Base-by-base conservation (phyloP, 92 coral and sea anemone species). In the Epizoanthus fatuus region DNA sequence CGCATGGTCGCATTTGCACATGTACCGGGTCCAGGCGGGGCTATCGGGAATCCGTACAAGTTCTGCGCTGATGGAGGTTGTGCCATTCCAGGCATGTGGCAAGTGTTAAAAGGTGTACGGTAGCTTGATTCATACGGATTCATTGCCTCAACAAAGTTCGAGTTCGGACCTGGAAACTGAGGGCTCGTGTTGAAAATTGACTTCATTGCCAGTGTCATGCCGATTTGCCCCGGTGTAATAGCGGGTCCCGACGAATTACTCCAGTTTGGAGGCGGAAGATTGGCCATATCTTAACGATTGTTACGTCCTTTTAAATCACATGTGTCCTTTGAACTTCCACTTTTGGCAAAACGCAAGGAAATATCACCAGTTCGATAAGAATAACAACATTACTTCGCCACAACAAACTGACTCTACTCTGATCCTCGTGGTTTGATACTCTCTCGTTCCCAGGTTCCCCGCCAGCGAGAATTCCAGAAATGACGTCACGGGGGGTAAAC, bases 221-320 rank as follows among this genome's bases (percentile, higher is more conserved):
- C 82, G 11, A 77, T 42, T 45, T 77, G 82, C 3, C 70, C 82
- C 39, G 82, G 82, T 2, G 82, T 77, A 2, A 29, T 56, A 5
- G 67, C 35, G 15, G 44, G 19, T 35, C 57, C 80, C 3, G 80
- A 17, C 8, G 87, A 72, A 6, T 35, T 76, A 79, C 55, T 89
- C 86, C 92, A 92, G 78, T 84, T 92, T 52, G 94, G 95, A n/a
- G 83, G 92, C 0, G 98, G 98, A 11, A 92, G 69, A 55, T 90
- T 93, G 49, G 90, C 75, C 98, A 94, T 94, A 38, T 76, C 14
- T 15, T 17, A 16, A 49, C 1, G 11, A 49, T 9, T 49, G 9
- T 49, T 49, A 12, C 11, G 53, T 49, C 53, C 53, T 10, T 49
- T 7, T 42, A 42, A 42, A 42, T 42, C 47, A 42, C 7, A 42